Conservation (phyloP, 2,888 invertebrate genomes). For the Acanthacorydalis orientalis region DNA sequence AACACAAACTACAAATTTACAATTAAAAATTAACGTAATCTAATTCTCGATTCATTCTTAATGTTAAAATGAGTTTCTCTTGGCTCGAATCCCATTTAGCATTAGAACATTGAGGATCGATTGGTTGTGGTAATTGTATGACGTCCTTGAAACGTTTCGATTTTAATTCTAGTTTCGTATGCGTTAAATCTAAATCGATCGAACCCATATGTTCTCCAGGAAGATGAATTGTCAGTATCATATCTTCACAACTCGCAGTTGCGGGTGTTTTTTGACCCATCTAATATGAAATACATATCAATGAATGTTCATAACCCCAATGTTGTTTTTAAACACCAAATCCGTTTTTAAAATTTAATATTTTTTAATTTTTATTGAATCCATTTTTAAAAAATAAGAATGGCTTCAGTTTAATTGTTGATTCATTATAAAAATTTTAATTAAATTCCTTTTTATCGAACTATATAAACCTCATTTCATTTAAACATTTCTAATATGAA, state of each 20-base stretch:
- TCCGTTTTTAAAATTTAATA: too few species aligned
- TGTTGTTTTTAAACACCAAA: too few species aligned
- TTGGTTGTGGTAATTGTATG: constrained; percentile 62
- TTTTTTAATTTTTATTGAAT: too few species aligned
- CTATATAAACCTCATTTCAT: too few species aligned
- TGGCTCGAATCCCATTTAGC: constrained; percentile 60
- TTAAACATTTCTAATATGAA: too few species aligned
- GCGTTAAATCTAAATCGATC: constrained; percentile 52
- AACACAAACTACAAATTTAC: neutral
- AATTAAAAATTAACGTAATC: constrained; percentile 72
- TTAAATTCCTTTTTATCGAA: too few species aligned
- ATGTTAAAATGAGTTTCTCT: constrained; percentile 49
- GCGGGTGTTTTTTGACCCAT: constrained; percentile 65
- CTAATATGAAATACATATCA: constrained; percentile 24
- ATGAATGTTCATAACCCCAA: too few species aligned
- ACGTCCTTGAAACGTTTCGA: constrained; percentile 51
- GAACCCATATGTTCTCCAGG: constrained; percentile 60
- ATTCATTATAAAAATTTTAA: too few species aligned
- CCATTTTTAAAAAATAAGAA: too few species aligned
- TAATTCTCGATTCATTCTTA: constrained; percentile 61
- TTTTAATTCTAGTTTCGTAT: constrained; percentile 40
- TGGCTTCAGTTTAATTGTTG: too few species aligned
- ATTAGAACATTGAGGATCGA: constrained; percentile 63
- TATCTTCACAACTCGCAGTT: constrained; percentile 74
- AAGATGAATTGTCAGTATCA: constrained; percentile 60